Percentiles rank a stretch among this genome's conserved stretches.
Conservation (phyloP, 1,140 invertebrate genomes). For the Nephila pilipes region DNA sequence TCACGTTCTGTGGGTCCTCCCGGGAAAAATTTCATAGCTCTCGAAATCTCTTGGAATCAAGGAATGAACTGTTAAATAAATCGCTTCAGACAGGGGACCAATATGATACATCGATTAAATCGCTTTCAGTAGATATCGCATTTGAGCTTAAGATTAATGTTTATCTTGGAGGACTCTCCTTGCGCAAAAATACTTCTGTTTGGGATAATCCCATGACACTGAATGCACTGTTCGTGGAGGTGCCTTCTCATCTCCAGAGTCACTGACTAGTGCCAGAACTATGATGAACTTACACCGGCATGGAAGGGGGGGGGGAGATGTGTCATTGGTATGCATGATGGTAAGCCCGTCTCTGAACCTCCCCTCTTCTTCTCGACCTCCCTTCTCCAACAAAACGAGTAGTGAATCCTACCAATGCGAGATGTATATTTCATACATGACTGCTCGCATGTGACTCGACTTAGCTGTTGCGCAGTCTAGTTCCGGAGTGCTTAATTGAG, state of each 20-base stretch:
- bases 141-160: slow-evolving; percentile 69
- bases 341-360: slow-evolving; percentile 20
- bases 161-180: slow-evolving; percentile 22
- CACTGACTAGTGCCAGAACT: slow-evolving; percentile 64
- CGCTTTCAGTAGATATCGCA: slow-evolving; percentile 65
- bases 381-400: slow-evolving; percentile 71
- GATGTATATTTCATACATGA: slow-evolving; percentile 77
- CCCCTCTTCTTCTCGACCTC: neutral
- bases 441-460: slow-evolving; percentile 74
- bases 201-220: slow-evolving; percentile 49
- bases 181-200: slow-evolving; percentile 70
- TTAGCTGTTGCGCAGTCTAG: slow-evolving; percentile 58
- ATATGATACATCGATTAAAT: slow-evolving; percentile 73
- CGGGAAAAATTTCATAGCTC: slow-evolving; percentile 62
- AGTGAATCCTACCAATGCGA: slow-evolving; percentile 72
- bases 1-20: slow-evolving; percentile 21
- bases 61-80: slow-evolving; percentile 74
- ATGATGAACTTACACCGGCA: slow-evolving; percentile 58
- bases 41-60: slow-evolving; percentile 65
- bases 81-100: slow-evolving; percentile 64
- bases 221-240: slow-evolving; percentile 26
- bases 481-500: slow-evolving; percentile 75
- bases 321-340: slow-evolving; percentile 76
- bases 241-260: slow-evolving; percentile 58
- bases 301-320: slow-evolving; percentile 46